phyloP scores from a whole-genome alignment of 1,140 invertebrate species.

The Camponotus vicinus region DNA sequence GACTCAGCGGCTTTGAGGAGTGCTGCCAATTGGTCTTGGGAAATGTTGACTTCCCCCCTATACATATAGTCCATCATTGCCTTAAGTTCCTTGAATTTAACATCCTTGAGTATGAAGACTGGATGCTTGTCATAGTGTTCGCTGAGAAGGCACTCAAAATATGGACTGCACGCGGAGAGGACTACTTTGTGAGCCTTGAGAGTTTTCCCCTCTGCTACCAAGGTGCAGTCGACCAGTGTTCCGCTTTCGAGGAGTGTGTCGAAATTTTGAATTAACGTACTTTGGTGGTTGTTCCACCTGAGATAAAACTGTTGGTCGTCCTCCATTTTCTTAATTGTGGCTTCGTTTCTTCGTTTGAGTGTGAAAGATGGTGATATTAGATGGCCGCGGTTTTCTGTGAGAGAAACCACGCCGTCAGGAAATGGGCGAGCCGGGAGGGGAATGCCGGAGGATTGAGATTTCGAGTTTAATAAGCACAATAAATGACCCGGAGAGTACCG shows the following conservation, averaged over 20 bases:
- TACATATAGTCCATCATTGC: constrained; percentile 98
- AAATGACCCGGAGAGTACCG: no score
- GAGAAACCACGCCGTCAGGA: no score
- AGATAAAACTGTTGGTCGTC: constrained; percentile 97
- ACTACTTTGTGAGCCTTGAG: constrained; percentile 97
- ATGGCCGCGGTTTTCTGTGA: no score
- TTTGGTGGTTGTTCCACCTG: constrained; percentile 97
- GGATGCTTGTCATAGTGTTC: constrained; percentile 96
- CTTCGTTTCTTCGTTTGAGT: constrained; percentile 78
- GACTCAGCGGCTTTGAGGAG: constrained; percentile 96
- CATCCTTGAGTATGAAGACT: constrained; percentile 96
- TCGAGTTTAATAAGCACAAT: no score
- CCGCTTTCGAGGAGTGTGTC: constrained; percentile 96
- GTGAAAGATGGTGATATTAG: no score
- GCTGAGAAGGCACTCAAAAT: constrained; percentile 95
- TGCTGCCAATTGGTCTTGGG: constrained; percentile 95
- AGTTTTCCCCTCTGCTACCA: constrained; percentile 96
- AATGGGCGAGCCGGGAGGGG: no score
- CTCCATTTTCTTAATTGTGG: constrained; percentile 88
- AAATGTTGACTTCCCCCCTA: constrained; percentile 96
- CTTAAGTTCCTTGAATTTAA: constrained; percentile 95
- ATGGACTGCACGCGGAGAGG: constrained; percentile 97
- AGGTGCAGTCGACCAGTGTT: constrained; percentile 96
- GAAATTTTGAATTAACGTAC: constrained; percentile 96
- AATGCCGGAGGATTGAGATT: no score